Evolutionary conservation across 2,888 invertebrate species (phyloP), one percentile per base, ranked within the genome.

Genomic region (Acanthosepion pharaonis): DNA sequence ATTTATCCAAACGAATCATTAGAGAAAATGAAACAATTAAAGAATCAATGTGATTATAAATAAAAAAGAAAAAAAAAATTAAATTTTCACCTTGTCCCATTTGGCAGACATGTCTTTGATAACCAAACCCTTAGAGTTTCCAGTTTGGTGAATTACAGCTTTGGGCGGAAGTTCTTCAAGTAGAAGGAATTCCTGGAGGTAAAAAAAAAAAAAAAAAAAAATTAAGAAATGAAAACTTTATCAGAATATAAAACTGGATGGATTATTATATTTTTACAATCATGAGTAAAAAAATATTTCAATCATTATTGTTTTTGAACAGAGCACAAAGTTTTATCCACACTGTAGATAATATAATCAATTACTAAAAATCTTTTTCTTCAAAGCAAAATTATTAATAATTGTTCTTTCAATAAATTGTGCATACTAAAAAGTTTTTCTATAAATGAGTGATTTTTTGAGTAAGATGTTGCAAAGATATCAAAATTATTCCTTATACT

Each of bases 121-220:
- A 25, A 95, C 95, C 23, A 97, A 5, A 49, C 18, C 49, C 51
- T 93, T 28, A 53, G 51, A 53, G 18, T 51, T 53, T 23, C 28
- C 28, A 28, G 51, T 53, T n/a, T 93, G 28, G 23, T 51, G 18
- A 23, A 51, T 28, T 28, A n/a, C 15, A 53, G 93, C 53, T 49
- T 53, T n/a, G 0, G 53, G 5, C 25, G 53, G 95, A 49, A 97
- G 95, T 96, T 98, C 98, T 95, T 97, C 97, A 94, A 97, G 96
- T 64, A 97, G 92, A 28, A 98, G 96, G 95, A 97, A 97, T 95
- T 96, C 97, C 97, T 97, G 96, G 78, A 95, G 95, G 11, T 95
- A 55, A 93, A 94, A 95, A 92, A 59, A n/a, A 4, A 15, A n/a
- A 78, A 11, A n/a, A 33, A 11, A 42, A 42, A 42, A 64, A 64